Conservation (phyloP, 2,888 invertebrate species). For the Elaeidobius kamerunicus region DNA sequence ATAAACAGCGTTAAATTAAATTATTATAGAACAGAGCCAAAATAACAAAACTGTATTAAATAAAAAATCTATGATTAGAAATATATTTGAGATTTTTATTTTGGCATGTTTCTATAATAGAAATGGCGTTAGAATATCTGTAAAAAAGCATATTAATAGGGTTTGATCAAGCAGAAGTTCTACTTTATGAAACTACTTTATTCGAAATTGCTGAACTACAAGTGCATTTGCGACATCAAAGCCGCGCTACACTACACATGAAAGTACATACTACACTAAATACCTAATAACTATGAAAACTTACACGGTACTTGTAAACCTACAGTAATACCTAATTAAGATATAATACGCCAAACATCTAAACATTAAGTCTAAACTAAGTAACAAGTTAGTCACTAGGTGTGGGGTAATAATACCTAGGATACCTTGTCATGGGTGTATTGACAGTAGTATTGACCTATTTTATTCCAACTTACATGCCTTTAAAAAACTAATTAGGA, state of each 20-base stretch:
- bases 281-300: slow-evolving; percentile 43
- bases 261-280: slow-evolving; percentile 48
- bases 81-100: too few relatives aligned
- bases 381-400: slow-evolving; percentile 29
- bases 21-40: too few relatives aligned
- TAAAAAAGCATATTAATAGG: slow-evolving; percentile 37
- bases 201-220: slow-evolving; percentile 54
- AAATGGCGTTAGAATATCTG: slow-evolving; percentile 33
- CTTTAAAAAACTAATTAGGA: too few relatives aligned
- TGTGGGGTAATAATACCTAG: slow-evolving; percentile 29
- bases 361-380: slow-evolving; percentile 42
- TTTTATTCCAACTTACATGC: too few relatives aligned
- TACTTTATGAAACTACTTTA: slow-evolving; percentile 57
- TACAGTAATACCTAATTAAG: slow-evolving; percentile 47
- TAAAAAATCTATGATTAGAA: slow-evolving; percentile 4
- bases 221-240: slow-evolving; percentile 48
- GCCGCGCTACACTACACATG: slow-evolving; percentile 49
- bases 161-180: slow-evolving; percentile 51
- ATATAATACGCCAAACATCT: slow-evolving; percentile 49
- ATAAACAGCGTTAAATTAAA: neutral
- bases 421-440: slow-evolving; percentile 27
- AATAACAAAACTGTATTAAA: too few relatives aligned
- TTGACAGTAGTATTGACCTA: too few relatives aligned
- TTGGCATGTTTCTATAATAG: too few relatives aligned
- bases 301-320: slow-evolving; percentile 48